phyloP scores from a whole-genome alignment of 2,113 vertebrate genomes.

The Electrona antarctica region DNA sequence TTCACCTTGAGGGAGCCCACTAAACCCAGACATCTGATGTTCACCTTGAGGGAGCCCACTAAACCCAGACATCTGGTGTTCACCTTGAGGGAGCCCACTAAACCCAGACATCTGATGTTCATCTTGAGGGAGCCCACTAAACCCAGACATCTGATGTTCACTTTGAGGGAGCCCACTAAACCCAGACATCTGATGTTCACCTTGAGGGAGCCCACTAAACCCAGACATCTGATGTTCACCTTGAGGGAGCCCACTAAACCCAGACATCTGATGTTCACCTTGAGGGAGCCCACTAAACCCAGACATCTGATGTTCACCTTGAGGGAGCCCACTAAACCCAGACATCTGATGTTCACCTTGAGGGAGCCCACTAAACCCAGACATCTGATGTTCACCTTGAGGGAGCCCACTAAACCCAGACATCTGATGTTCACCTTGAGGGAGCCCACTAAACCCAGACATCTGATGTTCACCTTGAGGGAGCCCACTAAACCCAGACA shows the following conservation, averaged over 20 bases:
- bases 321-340: constrained; percentile 31
- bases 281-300: constrained; percentile 32
- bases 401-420: constrained; percentile 34
- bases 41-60: constrained; percentile 29
- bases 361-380: constrained; percentile 32
- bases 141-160: constrained; percentile 41
- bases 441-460: constrained; percentile 31
- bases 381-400: constrained; percentile 37
- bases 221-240: constrained; percentile 37
- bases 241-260: constrained; percentile 32
- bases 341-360: constrained; percentile 38
- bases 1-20: constrained; percentile 33
- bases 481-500: constrained; percentile 30
- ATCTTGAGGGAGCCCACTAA: constrained; percentile 30
- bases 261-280: constrained; percentile 39
- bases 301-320: constrained; percentile 39
- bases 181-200: constrained; percentile 39
- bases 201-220: constrained; percentile 33
- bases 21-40: constrained; percentile 41
- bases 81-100: constrained; percentile 28
- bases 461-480: constrained; percentile 38
- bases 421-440: constrained; percentile 38
- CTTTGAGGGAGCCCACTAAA: constrained; percentile 32
- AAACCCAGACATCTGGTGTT: constrained; percentile 45
- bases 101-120: constrained; percentile 42